Evolutionary conservation across 2,113 vertebrate genomes (phyloP).

Genomic region (Aix galericulata): DNA sequence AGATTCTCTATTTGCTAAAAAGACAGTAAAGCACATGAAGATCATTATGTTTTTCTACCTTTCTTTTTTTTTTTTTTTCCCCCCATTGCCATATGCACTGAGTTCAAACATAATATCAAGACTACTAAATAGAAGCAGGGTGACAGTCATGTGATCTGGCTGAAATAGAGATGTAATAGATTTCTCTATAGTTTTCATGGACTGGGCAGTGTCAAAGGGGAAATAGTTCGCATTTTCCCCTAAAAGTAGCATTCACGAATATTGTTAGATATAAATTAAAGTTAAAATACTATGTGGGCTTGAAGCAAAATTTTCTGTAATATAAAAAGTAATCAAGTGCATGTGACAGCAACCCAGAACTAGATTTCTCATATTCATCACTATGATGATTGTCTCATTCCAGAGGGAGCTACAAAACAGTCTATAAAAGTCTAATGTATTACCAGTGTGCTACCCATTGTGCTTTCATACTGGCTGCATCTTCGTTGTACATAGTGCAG

Average conservation of each 20-base stretch:
- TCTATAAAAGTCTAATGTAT: neutral
- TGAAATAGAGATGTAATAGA: neutral
- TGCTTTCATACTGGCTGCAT: neutral
- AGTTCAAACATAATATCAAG: neutral
- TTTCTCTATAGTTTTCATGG: neutral
- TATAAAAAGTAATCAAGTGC: neutral
- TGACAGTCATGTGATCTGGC: neutral
- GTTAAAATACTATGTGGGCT: neutral
- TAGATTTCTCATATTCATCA: neutral
- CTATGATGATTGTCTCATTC: neutral
- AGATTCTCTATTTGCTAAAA: neutral
- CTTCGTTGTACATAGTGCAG: neutral
- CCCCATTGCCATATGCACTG: accelerated
- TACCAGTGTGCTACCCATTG: neutral
- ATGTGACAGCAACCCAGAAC: neutral
- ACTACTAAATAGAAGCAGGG: neutral
- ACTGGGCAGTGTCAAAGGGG: neutral
- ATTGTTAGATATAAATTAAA: neutral
- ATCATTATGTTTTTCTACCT: neutral
- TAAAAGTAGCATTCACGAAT: neutral
- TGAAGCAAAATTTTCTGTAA: neutral
- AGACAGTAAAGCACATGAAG: neutral
- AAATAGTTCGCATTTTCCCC: neutral
- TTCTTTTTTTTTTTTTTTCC: neutral
- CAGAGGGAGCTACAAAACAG: neutral